Evolutionary conservation across 2,797 vertebrate species (phyloP).

Genomic region (Schizopygopsis malacanthus): DNA sequence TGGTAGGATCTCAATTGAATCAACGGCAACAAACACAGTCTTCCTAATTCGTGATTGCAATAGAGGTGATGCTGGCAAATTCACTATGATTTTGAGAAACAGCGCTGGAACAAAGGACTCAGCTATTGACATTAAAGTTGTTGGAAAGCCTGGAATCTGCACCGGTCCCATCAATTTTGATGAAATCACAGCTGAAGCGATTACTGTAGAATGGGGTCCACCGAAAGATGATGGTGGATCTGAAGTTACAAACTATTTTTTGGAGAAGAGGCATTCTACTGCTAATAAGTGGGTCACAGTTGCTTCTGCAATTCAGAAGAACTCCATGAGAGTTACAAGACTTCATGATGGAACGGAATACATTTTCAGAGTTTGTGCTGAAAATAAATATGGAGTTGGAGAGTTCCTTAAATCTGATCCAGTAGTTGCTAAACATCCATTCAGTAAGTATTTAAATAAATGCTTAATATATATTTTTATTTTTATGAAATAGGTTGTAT

Average conservation of each 20-base stretch:
- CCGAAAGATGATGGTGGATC: slow-evolving; percentile 96
- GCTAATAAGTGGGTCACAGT: slow-evolving; percentile 96
- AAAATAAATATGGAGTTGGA: slow-evolving; percentile 98
- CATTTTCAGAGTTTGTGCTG: slow-evolving; percentile 95
- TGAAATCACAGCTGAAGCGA: slow-evolving; percentile 94
- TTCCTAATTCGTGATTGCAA: slow-evolving; percentile 93
- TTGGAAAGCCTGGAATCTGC: slow-evolving; percentile 96
- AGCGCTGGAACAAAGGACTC: slow-evolving; percentile 89
- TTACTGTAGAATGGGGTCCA: slow-evolving; percentile 94
- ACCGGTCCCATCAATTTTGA: slow-evolving; percentile 94
- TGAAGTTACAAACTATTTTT: slow-evolving; percentile 96
- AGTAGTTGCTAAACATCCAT: slow-evolving; percentile 94
- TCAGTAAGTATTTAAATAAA: slow-evolving; percentile 82
- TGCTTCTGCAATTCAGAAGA: slow-evolving; percentile 97
- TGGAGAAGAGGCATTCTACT: slow-evolving; percentile 94
- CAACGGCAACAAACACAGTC: slow-evolving; percentile 85
- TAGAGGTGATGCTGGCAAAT: slow-evolving; percentile 91
- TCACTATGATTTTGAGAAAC: slow-evolving; percentile 88
- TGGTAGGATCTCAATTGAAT: slow-evolving; percentile 90
- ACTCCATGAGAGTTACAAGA: slow-evolving; percentile 91
- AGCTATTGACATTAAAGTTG: slow-evolving; percentile 89
- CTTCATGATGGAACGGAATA: slow-evolving; percentile 96
- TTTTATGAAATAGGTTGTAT: background rate
- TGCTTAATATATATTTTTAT: background rate
- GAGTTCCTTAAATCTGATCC: slow-evolving; percentile 94